Conservation (phyloP, 2,888 invertebrate species). For the Zhuqinia jingwanae region DNA sequence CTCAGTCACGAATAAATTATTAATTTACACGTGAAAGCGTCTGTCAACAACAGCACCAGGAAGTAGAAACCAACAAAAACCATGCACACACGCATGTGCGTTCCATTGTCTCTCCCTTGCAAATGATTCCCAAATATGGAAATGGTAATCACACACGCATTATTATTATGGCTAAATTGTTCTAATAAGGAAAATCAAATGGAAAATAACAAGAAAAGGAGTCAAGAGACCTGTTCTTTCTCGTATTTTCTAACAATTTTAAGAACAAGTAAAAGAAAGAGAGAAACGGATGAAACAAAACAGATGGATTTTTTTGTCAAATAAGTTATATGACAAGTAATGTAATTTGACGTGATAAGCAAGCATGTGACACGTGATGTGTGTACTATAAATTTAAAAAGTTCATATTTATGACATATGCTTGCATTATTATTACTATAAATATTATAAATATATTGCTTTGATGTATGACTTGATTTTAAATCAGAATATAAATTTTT, state of each 20-base stretch:
- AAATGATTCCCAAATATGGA: constrained; percentile 64
- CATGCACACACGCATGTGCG: constrained; percentile 5
- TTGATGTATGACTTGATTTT: too few relatives aligned
- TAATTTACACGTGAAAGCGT: constrained; percentile 17
- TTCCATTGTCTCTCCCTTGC: constrained; percentile 50
- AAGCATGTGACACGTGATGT: too few relatives aligned
- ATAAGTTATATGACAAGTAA: too few relatives aligned
- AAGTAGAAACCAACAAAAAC: constrained; percentile 15
- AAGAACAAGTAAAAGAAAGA: constrained; percentile 2
- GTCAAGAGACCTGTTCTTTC: too few relatives aligned
- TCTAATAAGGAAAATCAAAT: constrained; percentile 54
- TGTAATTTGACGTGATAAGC: too few relatives aligned
- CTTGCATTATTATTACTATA: too few relatives aligned
- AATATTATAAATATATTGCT: too few relatives aligned
- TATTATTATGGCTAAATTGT: constrained; percentile 37
- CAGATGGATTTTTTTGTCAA: neutral
- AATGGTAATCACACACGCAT: constrained; percentile 59
- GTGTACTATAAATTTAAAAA: too few relatives aligned
- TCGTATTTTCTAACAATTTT: too few relatives aligned
- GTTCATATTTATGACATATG: too few relatives aligned
- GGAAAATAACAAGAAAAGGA: constrained; percentile 6
- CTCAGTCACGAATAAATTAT: neutral
- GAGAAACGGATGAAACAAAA: neutral
- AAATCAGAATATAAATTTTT: too few relatives aligned
- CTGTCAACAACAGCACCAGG: constrained; percentile 7